Evolutionary conservation across 2,113 vertebrate genomes (phyloP).

Genomic region (Psittacula cyanocephala): DNA sequence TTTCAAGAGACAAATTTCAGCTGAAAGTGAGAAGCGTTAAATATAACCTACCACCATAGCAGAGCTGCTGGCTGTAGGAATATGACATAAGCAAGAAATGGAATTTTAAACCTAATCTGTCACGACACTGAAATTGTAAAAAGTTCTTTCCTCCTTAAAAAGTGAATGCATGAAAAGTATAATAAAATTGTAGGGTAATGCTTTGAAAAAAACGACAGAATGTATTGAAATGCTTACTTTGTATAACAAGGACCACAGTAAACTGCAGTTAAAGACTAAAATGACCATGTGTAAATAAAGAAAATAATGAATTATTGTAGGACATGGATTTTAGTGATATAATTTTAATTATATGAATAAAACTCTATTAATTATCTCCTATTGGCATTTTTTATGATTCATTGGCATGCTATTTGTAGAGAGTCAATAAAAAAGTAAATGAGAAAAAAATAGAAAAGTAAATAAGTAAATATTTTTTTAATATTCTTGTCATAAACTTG

Average conservation of each 20-base stretch:
- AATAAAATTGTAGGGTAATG: neutral
- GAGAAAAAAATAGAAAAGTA: neutral
- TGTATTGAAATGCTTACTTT: neutral
- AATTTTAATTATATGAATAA: neutral
- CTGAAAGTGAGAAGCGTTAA: neutral
- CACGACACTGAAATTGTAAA: rapidly evolving
- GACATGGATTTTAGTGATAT: neutral
- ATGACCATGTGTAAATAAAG: neutral
- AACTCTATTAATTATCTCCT: neutral
- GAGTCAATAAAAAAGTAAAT: neutral
- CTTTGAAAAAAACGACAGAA: neutral
- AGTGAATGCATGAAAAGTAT: neutral
- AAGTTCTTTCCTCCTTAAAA: neutral
- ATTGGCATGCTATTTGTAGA: neutral
- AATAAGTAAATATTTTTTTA: neutral
- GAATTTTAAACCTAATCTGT: neutral
- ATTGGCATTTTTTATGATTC: neutral
- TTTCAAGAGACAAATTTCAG: neutral
- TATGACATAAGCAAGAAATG: neutral
- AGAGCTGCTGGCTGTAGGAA: neutral
- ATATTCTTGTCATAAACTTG: neutral
- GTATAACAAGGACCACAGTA: neutral
- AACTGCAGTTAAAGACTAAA: neutral
- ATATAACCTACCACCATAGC: neutral
- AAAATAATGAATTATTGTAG: neutral